These are phyloP conservation scores for Thaumatotibia leucotreta DNA, from an alignment of 1,140 invertebrate species.

Conservation along the genomic window DNA sequence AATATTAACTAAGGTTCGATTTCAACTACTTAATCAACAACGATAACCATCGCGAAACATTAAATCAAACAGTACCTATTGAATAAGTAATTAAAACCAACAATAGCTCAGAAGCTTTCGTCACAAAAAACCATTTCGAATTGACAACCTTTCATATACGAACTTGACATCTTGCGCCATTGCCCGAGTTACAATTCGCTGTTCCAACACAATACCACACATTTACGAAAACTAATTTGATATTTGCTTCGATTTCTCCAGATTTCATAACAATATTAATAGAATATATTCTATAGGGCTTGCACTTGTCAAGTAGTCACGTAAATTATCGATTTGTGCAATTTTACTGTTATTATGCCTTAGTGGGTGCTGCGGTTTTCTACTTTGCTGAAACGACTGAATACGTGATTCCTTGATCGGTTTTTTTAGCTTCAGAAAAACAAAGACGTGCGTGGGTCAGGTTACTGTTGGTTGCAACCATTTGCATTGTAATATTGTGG, in stretches of 20 bases:
- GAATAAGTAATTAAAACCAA: conserved; percentile 3
- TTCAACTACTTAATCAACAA: neutral
- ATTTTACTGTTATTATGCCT: conserved; percentile 7
- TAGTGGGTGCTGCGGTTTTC: conserved; percentile 11
- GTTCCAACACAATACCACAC: conserved; percentile 12
- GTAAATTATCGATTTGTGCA: conserved; percentile 19
- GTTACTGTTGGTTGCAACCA: neutral
- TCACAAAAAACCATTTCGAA: conserved; percentile 1
- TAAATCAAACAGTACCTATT: neutral
- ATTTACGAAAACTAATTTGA: conserved; percentile 14
- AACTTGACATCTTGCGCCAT: conserved; percentile 12
- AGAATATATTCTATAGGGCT: neutral
- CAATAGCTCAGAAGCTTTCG: neutral
- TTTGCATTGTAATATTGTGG: neutral
- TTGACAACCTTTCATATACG: conserved; percentile 1
- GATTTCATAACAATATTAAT: conserved; percentile 18
- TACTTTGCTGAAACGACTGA: conserved; percentile 2
- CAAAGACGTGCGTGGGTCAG: conserved; percentile 4
- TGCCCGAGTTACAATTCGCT: neutral
- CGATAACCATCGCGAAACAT: neutral
- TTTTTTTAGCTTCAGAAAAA: conserved; percentile 8
- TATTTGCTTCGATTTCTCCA: conserved; percentile 14
- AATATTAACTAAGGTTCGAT: neutral
- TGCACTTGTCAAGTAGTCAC: conserved; percentile 5
- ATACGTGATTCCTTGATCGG: conserved; percentile 14